A percentile compares a stretch with the other conserved stretches of the same genome.
Conservation (phyloP, 2,113 vertebrate genomes). For the Sapajus apella region DNA sequence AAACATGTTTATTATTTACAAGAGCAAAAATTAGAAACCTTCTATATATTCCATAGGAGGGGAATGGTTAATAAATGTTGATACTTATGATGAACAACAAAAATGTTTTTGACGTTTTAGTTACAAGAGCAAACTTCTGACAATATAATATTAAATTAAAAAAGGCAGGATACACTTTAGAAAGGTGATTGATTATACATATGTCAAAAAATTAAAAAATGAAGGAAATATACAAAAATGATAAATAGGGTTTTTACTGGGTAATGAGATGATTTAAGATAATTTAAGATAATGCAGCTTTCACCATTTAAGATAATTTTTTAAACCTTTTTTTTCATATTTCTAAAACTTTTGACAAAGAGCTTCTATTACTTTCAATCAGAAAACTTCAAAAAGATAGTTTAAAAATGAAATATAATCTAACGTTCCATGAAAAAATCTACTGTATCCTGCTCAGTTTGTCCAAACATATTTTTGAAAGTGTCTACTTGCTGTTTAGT, state of each 20-base stretch:
- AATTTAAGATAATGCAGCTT: neutral
- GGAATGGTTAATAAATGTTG: neutral
- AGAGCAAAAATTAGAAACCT: neutral
- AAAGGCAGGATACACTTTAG: neutral
- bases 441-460: neutral
- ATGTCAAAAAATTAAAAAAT: neutral
- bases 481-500: neutral
- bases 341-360: conserved; percentile 23
- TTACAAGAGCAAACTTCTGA: conserved; percentile 25
- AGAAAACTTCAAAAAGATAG: neutral
- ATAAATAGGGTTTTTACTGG: neutral
- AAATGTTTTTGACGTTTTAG: neutral
- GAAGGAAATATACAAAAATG: neutral
- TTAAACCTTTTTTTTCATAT: neutral
- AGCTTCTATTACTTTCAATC: neutral
- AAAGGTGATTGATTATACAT: neutral
- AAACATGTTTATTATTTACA: conserved; percentile 47
- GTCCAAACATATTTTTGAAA: neutral
- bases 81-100: neutral
- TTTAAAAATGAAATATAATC: conserved; percentile 37
- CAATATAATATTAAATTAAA: neutral
- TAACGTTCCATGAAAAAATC: neutral
- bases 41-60: neutral
- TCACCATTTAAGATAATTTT: neutral
- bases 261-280: conserved; percentile 12